Conservation (phyloP, 2,113 vertebrate species). For the Melospiza melodia region DNA sequence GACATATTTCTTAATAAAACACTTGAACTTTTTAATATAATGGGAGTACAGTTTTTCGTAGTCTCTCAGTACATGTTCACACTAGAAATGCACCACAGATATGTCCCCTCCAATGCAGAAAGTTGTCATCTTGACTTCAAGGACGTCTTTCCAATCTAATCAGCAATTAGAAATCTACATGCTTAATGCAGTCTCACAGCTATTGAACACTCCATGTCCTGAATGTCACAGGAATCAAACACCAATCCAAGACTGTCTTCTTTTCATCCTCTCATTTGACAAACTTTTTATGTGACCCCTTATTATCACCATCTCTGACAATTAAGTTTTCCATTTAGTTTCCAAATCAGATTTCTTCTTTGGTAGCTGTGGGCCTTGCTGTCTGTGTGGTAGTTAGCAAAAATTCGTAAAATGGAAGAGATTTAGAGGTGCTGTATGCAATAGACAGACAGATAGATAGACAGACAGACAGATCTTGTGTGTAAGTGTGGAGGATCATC, state of each 20-base stretch:
- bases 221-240: neutral
- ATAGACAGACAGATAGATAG: rapidly evolving
- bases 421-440: neutral
- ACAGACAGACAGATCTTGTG: neutral
- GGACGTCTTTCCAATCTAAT: neutral
- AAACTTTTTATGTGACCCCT: neutral
- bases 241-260: neutral
- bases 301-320: neutral
- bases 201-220: neutral
- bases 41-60: neutral
- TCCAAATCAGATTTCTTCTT: neutral
- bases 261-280: neutral
- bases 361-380: neutral
- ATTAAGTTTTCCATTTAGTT: neutral
- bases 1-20: neutral
- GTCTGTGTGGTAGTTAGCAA: neutral
- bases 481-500: neutral
- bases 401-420: neutral
- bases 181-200: neutral
- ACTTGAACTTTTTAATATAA: neutral
- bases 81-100: neutral
- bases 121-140: neutral
- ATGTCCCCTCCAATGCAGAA: neutral
- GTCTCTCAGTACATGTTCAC: neutral
- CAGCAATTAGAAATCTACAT: neutral